Evolutionary conservation across 2,113 vertebrate genomes (phyloP).

Genomic region (Zosterops hypoxanthus): DNA sequence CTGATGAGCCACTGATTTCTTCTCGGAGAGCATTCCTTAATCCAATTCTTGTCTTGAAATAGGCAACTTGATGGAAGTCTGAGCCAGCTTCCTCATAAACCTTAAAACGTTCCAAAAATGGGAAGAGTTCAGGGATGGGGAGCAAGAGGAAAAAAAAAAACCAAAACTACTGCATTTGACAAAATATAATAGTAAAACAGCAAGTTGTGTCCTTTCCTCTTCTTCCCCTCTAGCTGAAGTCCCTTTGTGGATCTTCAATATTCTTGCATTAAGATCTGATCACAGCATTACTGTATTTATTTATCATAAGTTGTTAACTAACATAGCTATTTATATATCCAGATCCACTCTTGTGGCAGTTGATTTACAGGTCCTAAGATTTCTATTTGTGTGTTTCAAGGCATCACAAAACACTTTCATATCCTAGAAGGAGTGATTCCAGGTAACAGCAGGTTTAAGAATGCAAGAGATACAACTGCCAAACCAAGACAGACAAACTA

Average conservation of each 20-base stretch:
- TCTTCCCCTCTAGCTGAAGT: not conserved
- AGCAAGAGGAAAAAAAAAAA: not conserved
- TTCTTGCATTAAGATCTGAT: not conserved
- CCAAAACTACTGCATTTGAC: not conserved
- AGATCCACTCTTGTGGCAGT: not conserved
- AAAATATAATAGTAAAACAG: not conserved
- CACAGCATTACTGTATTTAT: not conserved
- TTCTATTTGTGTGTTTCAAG: not conserved
- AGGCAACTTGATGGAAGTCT: slow-evolving; percentile 98
- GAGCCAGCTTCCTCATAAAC: slow-evolving; percentile 98
- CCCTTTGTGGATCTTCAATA: not conserved
- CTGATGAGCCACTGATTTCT: slow-evolving; percentile 94
- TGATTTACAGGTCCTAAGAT: not conserved
- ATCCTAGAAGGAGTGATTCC: not conserved
- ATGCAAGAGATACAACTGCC: not conserved
- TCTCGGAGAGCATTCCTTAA: slow-evolving; percentile 94
- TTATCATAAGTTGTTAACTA: not conserved
- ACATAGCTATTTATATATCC: not conserved
- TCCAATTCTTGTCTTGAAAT: slow-evolving; percentile 96
- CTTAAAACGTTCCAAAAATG: slow-evolving; percentile 58
- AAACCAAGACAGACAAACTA: not conserved
- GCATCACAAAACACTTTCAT: not conserved
- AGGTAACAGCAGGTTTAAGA: not conserved
- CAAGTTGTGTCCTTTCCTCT: not conserved
- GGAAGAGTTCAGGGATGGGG: not conserved